These are phyloP conservation scores for Catagonus wagneri DNA, from an alignment of 2,113 vertebrate genomes.

Conservation along the genomic window DNA sequence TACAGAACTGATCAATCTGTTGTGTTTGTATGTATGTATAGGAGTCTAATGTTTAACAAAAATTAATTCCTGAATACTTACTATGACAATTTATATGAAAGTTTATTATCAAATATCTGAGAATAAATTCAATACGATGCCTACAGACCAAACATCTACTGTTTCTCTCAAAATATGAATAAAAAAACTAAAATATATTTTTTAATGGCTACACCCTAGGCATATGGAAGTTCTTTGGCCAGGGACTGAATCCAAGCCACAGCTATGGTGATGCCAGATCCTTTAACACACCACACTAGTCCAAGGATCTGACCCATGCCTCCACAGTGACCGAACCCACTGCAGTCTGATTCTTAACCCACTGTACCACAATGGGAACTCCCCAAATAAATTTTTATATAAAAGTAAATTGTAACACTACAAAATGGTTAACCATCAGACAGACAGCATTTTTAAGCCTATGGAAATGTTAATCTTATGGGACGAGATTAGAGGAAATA, in stretches of 20 bases:
- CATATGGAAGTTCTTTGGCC: no score
- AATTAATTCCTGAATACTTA: background rate
- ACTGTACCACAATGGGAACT: no score
- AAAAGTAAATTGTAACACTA: background rate
- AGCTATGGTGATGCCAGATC: no score
- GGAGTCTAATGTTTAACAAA: background rate
- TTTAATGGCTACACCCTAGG: no score
- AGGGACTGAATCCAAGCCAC: no score
- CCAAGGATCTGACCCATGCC: no score
- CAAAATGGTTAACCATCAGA: background rate
- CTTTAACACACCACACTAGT: no score
- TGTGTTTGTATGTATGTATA: background rate
- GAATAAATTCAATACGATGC: background rate
- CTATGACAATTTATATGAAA: background rate
- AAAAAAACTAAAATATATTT: background rate
- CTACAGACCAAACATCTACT: background rate
- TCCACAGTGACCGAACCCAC: no score
- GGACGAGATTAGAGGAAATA: background rate
- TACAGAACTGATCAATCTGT: background rate
- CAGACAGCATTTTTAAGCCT: background rate
- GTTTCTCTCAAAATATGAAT: background rate
- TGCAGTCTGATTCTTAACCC: no score
- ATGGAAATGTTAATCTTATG: background rate
- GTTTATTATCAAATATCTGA: background rate
- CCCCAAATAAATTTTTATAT: background rate